Evolutionary conservation across 2,888 invertebrate species (phyloP).

Genomic region (Prosapia bicincta): DNA sequence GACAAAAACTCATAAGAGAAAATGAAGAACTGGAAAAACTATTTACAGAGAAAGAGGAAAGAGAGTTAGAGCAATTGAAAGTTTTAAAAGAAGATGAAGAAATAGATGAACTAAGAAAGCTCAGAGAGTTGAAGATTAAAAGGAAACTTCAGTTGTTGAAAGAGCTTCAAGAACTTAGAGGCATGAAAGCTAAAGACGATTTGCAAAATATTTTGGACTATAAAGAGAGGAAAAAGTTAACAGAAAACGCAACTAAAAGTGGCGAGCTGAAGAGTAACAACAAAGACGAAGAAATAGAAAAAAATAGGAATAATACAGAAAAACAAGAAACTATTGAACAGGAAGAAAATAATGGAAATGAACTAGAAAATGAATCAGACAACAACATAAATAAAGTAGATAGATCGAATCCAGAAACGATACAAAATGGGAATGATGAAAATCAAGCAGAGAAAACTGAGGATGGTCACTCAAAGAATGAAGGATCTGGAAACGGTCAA

Average conservation of each 20-base stretch:
- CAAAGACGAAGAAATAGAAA: too few relatives aligned
- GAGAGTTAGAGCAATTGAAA: conserved; percentile 12
- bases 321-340: background rate
- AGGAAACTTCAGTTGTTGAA: conserved; percentile 15
- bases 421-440: background rate
- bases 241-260: too few relatives aligned
- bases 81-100: conserved; percentile 12
- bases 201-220: background rate
- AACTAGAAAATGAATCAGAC: background rate
- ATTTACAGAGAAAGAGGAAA: conserved; percentile 15
- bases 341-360: too few relatives aligned
- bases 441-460: background rate
- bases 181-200: conserved; percentile 2
- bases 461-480: background rate
- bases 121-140: conserved; percentile 13
- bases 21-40: conserved; percentile 15
- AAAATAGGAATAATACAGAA: too few relatives aligned
- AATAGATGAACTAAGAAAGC: conserved; percentile 5
- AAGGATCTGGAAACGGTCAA: background rate
- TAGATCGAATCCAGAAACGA: background rate
- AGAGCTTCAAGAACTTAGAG: conserved; percentile 9
- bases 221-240: background rate
- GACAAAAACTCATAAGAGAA: background rate
- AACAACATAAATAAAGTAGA: background rate
- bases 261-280: too few relatives aligned